Conservation (phyloP, 2,888 invertebrate species). For the Xanthorhoe spadicearia region DNA sequence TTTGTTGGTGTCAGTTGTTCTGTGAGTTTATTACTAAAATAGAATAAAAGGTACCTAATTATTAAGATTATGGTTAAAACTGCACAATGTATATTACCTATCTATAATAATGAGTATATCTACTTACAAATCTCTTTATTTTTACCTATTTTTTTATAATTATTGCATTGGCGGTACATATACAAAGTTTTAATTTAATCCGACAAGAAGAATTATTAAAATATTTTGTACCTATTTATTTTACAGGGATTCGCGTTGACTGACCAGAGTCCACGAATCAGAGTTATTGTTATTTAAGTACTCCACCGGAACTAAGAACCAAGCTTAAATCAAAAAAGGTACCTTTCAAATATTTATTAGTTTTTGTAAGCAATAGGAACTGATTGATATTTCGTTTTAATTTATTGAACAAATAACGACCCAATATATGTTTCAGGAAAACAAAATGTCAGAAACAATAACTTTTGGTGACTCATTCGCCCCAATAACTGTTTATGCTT, state of each 20-base stretch:
- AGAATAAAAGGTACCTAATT: background rate
- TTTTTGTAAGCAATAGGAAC: background rate
- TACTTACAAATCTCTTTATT: too few species aligned
- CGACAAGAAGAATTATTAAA: too few species aligned
- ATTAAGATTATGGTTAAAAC: background rate
- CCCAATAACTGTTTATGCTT: slow-evolving; percentile 98
- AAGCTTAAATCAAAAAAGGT: slow-evolving; percentile 11
- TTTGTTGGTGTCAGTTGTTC: slow-evolving; percentile 17
- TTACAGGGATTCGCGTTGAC: slow-evolving; percentile 91
- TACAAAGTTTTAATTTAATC: too few species aligned
- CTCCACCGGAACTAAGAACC: background rate
- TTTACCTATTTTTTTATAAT: too few species aligned
- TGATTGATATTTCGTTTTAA: background rate
- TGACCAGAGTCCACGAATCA: slow-evolving; percentile 97
- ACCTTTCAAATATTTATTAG: background rate
- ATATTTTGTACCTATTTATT: background rate
- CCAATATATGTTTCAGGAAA: slow-evolving; percentile 30
- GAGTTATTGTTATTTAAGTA: slow-evolving; percentile 49
- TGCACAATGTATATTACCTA: background rate
- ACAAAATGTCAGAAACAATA: slow-evolving; percentile 91
- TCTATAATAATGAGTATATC: too few species aligned
- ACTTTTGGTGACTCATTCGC: slow-evolving; percentile 92
- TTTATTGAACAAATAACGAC: background rate
- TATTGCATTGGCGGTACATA: too few species aligned
- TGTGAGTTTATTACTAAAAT: background rate